phyloP scores from a whole-genome alignment of 92 coral and sea anemone genomes.

The Chrysogorgia sp. region DNA sequence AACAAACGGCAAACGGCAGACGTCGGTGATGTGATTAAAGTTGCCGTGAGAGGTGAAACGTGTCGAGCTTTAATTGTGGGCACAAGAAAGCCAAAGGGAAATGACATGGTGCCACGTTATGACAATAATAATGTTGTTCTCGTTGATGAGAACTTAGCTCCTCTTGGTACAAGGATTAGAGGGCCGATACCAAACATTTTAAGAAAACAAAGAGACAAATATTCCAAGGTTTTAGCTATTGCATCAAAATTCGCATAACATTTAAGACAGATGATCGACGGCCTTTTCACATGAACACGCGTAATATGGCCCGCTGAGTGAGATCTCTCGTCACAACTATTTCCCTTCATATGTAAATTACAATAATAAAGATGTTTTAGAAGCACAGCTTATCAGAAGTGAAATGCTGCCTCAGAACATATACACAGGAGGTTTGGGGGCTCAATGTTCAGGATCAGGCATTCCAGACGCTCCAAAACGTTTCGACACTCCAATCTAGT shows the following conservation, averaged over 20 bases:
- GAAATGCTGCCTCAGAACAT: no score
- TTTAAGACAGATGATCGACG: background rate
- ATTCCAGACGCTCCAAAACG: no score
- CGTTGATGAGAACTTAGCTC: conserved; percentile 95
- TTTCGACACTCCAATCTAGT: no score
- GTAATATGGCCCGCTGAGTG: no score
- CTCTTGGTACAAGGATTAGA: conserved; percentile 91
- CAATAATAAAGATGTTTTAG: no score
- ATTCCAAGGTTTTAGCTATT: conserved; percentile 96
- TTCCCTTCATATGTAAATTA: no score
- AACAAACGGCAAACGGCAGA: conserved; percentile 93
- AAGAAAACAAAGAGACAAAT: conserved; percentile 87
- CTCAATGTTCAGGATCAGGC: no score
- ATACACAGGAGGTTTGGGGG: no score
- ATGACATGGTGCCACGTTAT: conserved; percentile 91
- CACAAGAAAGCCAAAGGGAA: conserved; percentile 83
- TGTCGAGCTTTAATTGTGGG: conserved; percentile 93
- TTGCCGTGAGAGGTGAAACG: conserved; percentile 96
- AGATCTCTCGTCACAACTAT: no score
- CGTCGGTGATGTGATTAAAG: conserved; percentile 90
- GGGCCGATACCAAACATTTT: conserved; percentile 93
- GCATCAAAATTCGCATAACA: conserved; percentile 79
- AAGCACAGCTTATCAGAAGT: no score
- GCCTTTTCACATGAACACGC: no score
- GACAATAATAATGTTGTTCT: conserved; percentile 90